These are phyloP conservation scores for Orius insidiosus DNA, from an alignment of 1,140 invertebrate species.

Conservation along the genomic window DNA sequence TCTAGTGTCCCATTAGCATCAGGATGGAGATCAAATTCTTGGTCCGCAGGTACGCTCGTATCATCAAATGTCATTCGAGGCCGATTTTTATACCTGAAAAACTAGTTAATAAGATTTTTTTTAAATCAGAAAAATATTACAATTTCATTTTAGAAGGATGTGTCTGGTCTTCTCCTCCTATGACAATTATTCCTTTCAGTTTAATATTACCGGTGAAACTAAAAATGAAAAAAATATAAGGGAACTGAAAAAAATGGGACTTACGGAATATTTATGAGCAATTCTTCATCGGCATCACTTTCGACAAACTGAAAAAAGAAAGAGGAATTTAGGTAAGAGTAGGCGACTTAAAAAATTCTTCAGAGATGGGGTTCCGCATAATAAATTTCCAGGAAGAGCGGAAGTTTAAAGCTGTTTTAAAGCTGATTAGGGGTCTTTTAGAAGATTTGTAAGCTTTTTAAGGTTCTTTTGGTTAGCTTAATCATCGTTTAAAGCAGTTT, in stretches of 20 bases:
- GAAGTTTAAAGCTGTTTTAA: too few species aligned
- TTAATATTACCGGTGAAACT: conserved; percentile 88
- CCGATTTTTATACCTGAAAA: conserved; percentile 71
- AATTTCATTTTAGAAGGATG: conserved; percentile 74
- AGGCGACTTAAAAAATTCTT: conserved; percentile 2
- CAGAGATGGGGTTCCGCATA: too few species aligned
- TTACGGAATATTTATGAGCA: conserved; percentile 86
- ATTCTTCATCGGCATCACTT: conserved; percentile 86
- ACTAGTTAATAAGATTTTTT: conserved; percentile 4
- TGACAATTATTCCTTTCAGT: conserved; percentile 79
- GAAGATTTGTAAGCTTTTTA: too few species aligned
- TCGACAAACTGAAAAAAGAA: conserved; percentile 62
- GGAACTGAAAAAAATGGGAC: conserved; percentile 23
- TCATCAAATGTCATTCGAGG: conserved; percentile 91
- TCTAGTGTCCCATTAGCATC: conserved; percentile 66
- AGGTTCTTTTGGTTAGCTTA: too few species aligned
- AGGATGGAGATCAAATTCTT: conserved; percentile 75
- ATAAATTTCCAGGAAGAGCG: too few species aligned
- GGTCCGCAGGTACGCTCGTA: conserved; percentile 47
- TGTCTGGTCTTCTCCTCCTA: conserved; percentile 65
- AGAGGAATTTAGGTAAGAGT: conserved; percentile 8
- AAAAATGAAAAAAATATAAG: conserved; percentile 22
- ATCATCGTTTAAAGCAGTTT: too few species aligned
- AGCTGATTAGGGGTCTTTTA: too few species aligned
- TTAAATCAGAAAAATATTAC: conserved; percentile 44